Conservation (phyloP, 2,888 invertebrate species). For the Hirtodrosophila duncani region DNA sequence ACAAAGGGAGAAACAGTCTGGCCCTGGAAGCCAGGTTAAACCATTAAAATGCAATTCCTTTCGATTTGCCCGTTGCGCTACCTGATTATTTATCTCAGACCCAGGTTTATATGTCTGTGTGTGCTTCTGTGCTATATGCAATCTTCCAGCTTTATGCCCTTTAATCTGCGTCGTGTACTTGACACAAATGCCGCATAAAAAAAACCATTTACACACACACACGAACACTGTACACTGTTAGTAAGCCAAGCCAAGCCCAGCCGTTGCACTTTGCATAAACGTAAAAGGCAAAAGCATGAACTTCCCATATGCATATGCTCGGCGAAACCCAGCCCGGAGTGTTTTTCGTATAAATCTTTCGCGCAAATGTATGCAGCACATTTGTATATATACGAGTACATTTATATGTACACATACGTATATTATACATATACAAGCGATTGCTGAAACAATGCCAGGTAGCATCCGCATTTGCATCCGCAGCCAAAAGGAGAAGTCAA, state of each 20-base stretch:
- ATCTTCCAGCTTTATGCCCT: slow-evolving; percentile 63
- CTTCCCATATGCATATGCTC: slow-evolving; percentile 49
- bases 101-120: background rate
- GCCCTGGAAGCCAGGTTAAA: slow-evolving; percentile 47
- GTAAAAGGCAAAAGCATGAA: slow-evolving; percentile 36
- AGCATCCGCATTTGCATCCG: slow-evolving; percentile 20
- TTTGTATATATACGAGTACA: slow-evolving; percentile 42
- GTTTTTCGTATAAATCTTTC: slow-evolving; percentile 59
- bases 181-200: slow-evolving; percentile 63
- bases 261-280: slow-evolving; percentile 56
- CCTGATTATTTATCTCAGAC: slow-evolving; percentile 54
- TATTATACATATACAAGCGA: no score
- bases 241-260: background rate
- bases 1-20: slow-evolving; percentile 6
- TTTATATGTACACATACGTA: slow-evolving; percentile 3
- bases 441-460: slow-evolving; percentile 56
- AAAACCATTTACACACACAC: slow-evolving; percentile 38
- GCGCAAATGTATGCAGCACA: slow-evolving; percentile 65
- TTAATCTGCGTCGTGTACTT: slow-evolving; percentile 68
- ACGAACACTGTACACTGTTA: slow-evolving; percentile 7
- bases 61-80: slow-evolving; percentile 58
- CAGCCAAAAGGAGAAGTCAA: slow-evolving; percentile 54
- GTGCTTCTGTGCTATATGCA: slow-evolving; percentile 37
- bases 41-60: slow-evolving; percentile 67
- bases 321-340: slow-evolving; percentile 32